A percentile compares a stretch with the other conserved stretches of the same genome.
Evolutionary conservation across 2,888 invertebrate species (phyloP).

Genomic region (Cotesia congregata): DNA sequence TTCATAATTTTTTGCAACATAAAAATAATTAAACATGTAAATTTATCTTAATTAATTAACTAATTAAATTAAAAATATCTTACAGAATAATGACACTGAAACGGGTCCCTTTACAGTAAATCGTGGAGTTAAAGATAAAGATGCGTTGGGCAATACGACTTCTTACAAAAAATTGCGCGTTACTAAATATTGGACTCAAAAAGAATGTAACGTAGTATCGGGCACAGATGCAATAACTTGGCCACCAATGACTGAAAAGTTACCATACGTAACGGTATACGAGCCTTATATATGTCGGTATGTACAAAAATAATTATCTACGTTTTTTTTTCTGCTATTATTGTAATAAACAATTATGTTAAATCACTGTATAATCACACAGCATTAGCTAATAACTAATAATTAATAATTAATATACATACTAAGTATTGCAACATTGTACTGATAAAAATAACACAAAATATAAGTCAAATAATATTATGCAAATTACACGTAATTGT

Average conservation of each 20-base stretch:
- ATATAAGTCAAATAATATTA: not conserved
- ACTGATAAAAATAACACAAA: not conserved
- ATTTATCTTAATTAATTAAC: slow-evolving; percentile 6
- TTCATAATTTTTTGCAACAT: slow-evolving; percentile 5
- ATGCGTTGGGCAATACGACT: slow-evolving; percentile 72
- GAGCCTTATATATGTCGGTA: slow-evolving; percentile 74
- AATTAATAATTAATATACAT: not conserved
- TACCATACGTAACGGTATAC: slow-evolving; percentile 71
- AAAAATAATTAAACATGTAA: not conserved
- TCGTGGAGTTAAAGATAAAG: slow-evolving; percentile 72
- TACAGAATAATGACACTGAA: slow-evolving; percentile 73
- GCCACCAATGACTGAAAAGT: slow-evolving; percentile 70
- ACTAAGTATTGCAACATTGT: not conserved
- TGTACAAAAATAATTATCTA: slow-evolving; percentile 27
- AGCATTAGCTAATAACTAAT: not conserved
- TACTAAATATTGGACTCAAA: slow-evolving; percentile 67
- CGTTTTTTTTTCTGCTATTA: not conserved
- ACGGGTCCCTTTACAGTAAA: slow-evolving; percentile 74
- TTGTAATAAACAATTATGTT: not conserved
- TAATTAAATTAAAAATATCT: slow-evolving; percentile 15
- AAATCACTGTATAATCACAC: not conserved
- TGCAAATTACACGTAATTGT: not conserved
- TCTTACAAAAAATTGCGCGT: slow-evolving; percentile 68
- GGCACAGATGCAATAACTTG: slow-evolving; percentile 75
- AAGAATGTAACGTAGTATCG: slow-evolving; percentile 72